These are phyloP conservation scores for Setophaga coronata DNA, from an alignment of 2,113 vertebrate species.

Conservation along the genomic window DNA sequence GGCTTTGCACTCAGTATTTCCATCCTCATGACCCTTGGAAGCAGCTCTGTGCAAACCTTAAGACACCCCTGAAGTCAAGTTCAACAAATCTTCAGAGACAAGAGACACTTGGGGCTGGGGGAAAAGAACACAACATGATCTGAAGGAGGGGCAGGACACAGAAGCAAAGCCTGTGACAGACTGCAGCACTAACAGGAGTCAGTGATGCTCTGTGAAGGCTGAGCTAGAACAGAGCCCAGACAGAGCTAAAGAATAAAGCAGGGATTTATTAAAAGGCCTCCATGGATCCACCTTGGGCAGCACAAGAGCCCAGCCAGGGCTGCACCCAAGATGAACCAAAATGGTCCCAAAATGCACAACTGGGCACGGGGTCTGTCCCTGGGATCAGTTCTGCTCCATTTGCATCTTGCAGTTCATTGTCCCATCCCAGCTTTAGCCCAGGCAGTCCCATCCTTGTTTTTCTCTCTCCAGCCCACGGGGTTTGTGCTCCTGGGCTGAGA, in stretches of 20 bases:
- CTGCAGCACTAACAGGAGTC: neutral
- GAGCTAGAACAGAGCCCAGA: neutral
- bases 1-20: neutral
- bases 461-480: neutral
- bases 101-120: neutral
- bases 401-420: rapidly evolving
- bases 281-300: neutral
- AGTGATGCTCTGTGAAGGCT: neutral
- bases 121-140: neutral
- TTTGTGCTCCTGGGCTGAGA: neutral
- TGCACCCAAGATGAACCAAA: neutral
- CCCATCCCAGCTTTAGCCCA: neutral
- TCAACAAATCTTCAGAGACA: neutral
- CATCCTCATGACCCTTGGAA: neutral
- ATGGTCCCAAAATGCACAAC: neutral
- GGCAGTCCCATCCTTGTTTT: neutral
- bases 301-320: neutral
- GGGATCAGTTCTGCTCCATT: neutral
- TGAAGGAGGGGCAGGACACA: neutral
- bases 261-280: neutral
- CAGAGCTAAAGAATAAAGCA: neutral
- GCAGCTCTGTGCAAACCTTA: neutral
- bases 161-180: neutral
- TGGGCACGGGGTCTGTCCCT: neutral
- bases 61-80: neutral